phyloP scores from a whole-genome alignment of 2,113 vertebrate species.

The Sceloporus tristichus region DNA sequence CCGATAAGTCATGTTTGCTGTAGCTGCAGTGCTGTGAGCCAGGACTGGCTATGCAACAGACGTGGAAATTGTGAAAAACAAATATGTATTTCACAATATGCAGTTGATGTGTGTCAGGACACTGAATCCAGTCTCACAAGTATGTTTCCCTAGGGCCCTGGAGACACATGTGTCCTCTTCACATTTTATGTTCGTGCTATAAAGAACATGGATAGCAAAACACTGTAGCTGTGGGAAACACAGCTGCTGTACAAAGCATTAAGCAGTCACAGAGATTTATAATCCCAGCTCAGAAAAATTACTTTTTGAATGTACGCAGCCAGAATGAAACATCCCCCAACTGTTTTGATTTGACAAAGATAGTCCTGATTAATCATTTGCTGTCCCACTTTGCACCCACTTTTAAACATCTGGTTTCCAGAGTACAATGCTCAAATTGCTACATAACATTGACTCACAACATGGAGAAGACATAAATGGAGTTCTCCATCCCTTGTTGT shows the following conservation, averaged over 20 bases:
- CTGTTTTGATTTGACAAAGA: too few relatives aligned
- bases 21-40: background rate
- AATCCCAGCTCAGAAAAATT: background rate
- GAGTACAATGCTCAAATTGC: too few relatives aligned
- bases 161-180: background rate
- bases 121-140: background rate
- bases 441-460: too few relatives aligned
- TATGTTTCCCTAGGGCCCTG: background rate
- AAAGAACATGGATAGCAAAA: background rate
- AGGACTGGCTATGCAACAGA: constrained; percentile 10
- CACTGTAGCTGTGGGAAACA: background rate
- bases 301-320: background rate
- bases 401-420: too few relatives aligned
- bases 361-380: too few relatives aligned
- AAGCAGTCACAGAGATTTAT: background rate
- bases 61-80: background rate
- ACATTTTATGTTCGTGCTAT: background rate
- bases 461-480: too few relatives aligned
- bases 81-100: background rate
- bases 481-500: too few relatives aligned
- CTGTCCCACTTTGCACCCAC: too few relatives aligned
- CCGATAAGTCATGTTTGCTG: background rate
- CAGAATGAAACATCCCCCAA: too few relatives aligned
- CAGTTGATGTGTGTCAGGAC: background rate
- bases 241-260: background rate